Base-by-base conservation (phyloP, 2,888 invertebrate species). In the Clitarchus hookeri region DNA sequence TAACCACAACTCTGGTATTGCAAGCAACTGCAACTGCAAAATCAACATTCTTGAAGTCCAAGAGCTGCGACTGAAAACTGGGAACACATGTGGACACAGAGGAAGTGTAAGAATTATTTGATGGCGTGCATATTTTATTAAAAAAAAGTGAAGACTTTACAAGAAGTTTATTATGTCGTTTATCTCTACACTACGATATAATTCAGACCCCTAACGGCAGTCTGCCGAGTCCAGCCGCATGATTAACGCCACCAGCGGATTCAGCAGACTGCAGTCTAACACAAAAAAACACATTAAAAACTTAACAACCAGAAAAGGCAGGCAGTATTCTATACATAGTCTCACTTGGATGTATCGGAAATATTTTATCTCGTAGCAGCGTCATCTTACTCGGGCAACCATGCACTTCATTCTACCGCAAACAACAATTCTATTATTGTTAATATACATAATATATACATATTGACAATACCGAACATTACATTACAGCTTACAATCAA, bases 271-370 rank as follows among this genome's bases (percentile, higher is more conserved):
- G 85, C 84, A 84, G 44, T 26, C 83, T 85, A 85, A 83, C 85
- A 85, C 85, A 85, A 83, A 83, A n/a, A 65, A 65, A 65, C 65
- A 65, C 65, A 84, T 85, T 85, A 84, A 85, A 85, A 85, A 85
- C 85, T 85, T 85, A 85, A 85, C 85, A 85, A 85, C 85, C 85
- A 84, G 53, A 85, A 85, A 65, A 85, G 85, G 85, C 85, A 85
- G 85, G 85, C 85, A 65, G 78, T 85, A 85, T 78, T 85, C 85
- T 85, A 83, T 54, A 85, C 83, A 85, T 65, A 65, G 65, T 65
- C 65, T 65, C 65, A 65, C 65, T 65, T 65, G n/a, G n/a, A 65
- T 65, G 65, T 65, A 65, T 23, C 65, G 6, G 65, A 65, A 65
- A 65, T 12, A 65, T 65, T 65, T 65, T 19, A 65, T 65, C 65